Evolutionary conservation across 1,140 invertebrate genomes (phyloP).

Genomic region (Calycopis cecrops): DNA sequence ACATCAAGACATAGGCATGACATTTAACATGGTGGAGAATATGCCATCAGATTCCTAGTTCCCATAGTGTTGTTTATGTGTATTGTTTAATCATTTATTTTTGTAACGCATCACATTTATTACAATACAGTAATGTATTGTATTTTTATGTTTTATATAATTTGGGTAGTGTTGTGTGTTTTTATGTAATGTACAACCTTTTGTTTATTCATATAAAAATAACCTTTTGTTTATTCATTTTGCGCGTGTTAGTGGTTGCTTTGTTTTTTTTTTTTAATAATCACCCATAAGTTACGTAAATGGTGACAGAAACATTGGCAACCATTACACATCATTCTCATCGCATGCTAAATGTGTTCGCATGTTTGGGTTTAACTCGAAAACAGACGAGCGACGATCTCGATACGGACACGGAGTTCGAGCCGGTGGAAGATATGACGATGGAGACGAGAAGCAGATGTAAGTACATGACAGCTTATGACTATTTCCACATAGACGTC

Average conservation of each 20-base stretch:
- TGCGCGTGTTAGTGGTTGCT: constrained; percentile 3
- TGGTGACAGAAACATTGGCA: neutral
- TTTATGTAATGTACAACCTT: neutral
- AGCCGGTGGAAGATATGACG: constrained; percentile 79
- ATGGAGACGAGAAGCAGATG: constrained; percentile 79
- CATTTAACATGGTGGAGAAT: no score
- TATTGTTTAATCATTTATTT: no score
- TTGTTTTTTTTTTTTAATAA: neutral
- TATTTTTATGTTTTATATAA: neutral
- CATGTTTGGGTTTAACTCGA: constrained; percentile 29
- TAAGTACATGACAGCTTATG: constrained; percentile 53
- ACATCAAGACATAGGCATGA: no score
- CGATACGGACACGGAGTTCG: constrained; percentile 80
- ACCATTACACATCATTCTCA: constrained; percentile 12
- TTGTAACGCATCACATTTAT: no score
- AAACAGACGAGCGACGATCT: constrained; percentile 78
- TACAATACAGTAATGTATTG: neutral
- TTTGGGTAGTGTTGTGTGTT: constrained; percentile 9
- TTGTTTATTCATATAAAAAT: constrained; percentile 2
- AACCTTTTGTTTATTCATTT: neutral
- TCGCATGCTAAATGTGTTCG: constrained; percentile 38
- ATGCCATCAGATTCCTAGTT: no score
- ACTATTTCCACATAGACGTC: no score
- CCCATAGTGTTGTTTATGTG: no score
- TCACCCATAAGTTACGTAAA: no score